phyloP scores from a whole-genome alignment of 2,113 vertebrate genomes.

The Odocoileus hemionus region DNA sequence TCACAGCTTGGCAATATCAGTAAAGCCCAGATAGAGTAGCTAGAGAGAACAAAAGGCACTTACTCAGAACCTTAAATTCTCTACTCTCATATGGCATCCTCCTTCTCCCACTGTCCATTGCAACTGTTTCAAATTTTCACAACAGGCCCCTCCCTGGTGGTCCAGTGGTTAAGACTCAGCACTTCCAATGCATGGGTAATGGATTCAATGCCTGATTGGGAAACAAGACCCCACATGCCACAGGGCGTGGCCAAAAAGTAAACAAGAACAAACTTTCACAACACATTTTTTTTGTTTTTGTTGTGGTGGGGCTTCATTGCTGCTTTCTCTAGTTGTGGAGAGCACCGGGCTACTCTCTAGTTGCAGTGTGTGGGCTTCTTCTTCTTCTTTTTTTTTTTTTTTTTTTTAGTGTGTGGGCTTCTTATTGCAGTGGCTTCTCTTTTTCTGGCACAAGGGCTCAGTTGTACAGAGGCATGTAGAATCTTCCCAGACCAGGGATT shows the following conservation, averaged over 20 bases:
- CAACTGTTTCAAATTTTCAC: not conserved
- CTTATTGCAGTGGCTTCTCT: not conserved
- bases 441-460: not conserved
- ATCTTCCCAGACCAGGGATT: not conserved
- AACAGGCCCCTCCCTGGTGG: not conserved
- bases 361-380: not conserved
- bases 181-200: not conserved
- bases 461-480: not conserved
- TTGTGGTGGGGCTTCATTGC: not conserved
- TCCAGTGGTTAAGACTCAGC: not conserved
- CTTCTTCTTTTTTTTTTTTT: too few relatives aligned
- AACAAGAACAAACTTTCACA: not conserved
- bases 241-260: not conserved
- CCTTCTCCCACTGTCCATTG: not conserved
- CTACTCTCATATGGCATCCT: not conserved
- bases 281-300: not conserved
- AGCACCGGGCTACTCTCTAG: rapidly evolving
- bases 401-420: not conserved
- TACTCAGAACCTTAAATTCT: not conserved
- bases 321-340: not conserved
- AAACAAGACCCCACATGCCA: not conserved
- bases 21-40: not conserved
- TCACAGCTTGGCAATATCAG: not conserved
- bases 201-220: not conserved
- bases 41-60: not conserved